Conservation (phyloP, 1,140 invertebrate species). For the Chironomus striatipennis region DNA sequence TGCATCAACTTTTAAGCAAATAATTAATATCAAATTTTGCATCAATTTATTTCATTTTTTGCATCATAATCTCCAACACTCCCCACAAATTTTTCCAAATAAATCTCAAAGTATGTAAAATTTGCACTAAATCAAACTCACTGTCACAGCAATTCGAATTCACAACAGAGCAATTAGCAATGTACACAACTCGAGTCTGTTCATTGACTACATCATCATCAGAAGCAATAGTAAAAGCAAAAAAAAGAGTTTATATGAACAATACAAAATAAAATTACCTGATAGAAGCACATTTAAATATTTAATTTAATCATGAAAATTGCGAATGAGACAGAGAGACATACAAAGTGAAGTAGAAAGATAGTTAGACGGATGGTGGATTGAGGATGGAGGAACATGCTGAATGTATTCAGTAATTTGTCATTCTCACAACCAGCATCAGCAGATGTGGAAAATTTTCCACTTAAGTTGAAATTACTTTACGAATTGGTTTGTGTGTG, state of each 20-base stretch:
- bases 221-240: too few relatives aligned
- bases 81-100: neutral
- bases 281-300: neutral
- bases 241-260: neutral
- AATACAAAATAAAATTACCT: neutral
- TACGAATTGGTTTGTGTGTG: too few relatives aligned
- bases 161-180: conserved; percentile 1
- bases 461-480: too few relatives aligned
- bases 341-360: too few relatives aligned
- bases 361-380: too few relatives aligned
- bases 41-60: too few relatives aligned
- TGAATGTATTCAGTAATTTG: neutral
- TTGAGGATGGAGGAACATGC: neutral
- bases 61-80: neutral
- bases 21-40: too few relatives aligned
- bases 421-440: neutral
- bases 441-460: too few relatives aligned
- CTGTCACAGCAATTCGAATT: neutral
- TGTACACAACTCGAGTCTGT: neutral
- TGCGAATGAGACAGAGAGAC: neutral
- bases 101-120: neutral
- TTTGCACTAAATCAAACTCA: neutral
- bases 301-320: conserved; percentile 10
- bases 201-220: too few relatives aligned
- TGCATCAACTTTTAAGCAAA: too few relatives aligned